These are phyloP conservation scores for Bacillus rossius DNA, from an alignment of 1,140 invertebrate species.

Conservation along the genomic window DNA sequence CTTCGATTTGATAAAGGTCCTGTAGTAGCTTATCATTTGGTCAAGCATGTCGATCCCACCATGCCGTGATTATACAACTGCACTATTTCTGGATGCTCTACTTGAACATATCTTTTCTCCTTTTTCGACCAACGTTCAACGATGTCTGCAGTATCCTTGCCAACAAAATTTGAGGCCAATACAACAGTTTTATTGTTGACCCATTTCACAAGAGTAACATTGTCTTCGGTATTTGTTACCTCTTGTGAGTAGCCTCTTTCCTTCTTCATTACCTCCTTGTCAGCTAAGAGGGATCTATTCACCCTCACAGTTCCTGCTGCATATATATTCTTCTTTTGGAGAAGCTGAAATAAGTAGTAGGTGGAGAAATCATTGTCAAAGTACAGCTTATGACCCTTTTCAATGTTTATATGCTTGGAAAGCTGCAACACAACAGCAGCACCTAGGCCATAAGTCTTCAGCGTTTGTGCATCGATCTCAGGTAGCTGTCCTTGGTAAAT, in stretches of 20 bases:
- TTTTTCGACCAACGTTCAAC: conserved; percentile 34
- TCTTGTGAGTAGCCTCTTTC: background rate
- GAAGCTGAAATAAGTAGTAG: conserved; percentile 34
- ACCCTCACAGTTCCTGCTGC: conserved; percentile 34
- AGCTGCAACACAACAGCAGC: conserved; percentile 25
- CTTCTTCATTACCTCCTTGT: conserved; percentile 37
- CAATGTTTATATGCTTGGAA: conserved; percentile 15
- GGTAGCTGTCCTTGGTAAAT: conserved; percentile 14
- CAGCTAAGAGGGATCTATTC: conserved; percentile 33
- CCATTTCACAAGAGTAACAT: conserved; percentile 37
- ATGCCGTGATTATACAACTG: conserved; percentile 35
- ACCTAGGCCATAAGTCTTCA: conserved; percentile 20
- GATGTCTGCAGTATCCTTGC: conserved; percentile 34
- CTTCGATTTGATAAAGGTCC: conserved; percentile 28
- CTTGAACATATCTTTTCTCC: conserved; percentile 30
- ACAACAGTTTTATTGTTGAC: conserved; percentile 38
- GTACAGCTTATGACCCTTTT: conserved; percentile 18
- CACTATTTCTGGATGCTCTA: conserved; percentile 36
- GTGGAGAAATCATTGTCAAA: conserved; percentile 34
- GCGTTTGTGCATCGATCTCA: background rate
- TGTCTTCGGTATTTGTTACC: no score
- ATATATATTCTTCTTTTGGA: conserved; percentile 36
- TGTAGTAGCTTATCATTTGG: conserved; percentile 25
- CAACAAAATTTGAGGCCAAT: conserved; percentile 41
- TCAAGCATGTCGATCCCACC: conserved; percentile 39